Conservation (phyloP, 1,140 invertebrate species). For the Brachionus angularis region DNA sequence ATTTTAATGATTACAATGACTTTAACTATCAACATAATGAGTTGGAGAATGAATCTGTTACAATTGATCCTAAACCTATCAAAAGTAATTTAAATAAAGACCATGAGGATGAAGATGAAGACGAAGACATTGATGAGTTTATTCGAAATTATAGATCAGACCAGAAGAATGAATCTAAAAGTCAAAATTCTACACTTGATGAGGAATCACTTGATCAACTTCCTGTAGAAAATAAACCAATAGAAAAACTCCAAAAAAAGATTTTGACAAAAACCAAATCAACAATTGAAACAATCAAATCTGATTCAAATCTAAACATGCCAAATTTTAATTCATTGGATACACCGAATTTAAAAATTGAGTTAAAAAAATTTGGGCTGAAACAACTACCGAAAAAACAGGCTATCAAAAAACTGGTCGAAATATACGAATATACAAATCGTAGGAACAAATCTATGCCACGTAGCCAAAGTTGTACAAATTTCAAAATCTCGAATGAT, state of each 20-base stretch:
- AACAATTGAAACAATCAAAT: neutral
- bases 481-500: slow-evolving; percentile 19
- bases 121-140: neutral
- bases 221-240: neutral
- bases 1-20: neutral
- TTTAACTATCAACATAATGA: too few relatives aligned
- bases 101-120: too few relatives aligned
- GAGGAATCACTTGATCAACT: slow-evolving; percentile 6
- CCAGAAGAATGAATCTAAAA: neutral
- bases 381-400: slow-evolving; percentile 47
- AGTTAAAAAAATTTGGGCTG: slow-evolving; percentile 48
- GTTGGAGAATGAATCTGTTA: too few relatives aligned
- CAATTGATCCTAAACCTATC: neutral
- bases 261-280: too few relatives aligned
- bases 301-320: slow-evolving; percentile 15
- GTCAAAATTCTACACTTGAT: slow-evolving; percentile 14
- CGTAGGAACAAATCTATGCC: slow-evolving; percentile 33
- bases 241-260: neutral
- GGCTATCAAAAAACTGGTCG: slow-evolving; percentile 46
- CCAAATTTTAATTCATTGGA: slow-evolving; percentile 47
- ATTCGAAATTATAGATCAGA: neutral
- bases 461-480: slow-evolving; percentile 37
- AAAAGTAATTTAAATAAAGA: too few relatives aligned
- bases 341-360: slow-evolving; percentile 46
- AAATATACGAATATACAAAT: slow-evolving; percentile 49